These are phyloP conservation scores for Macrochelys suwanniensis DNA, from an alignment of 2,797 vertebrate genomes.

Conservation along the genomic window DNA sequence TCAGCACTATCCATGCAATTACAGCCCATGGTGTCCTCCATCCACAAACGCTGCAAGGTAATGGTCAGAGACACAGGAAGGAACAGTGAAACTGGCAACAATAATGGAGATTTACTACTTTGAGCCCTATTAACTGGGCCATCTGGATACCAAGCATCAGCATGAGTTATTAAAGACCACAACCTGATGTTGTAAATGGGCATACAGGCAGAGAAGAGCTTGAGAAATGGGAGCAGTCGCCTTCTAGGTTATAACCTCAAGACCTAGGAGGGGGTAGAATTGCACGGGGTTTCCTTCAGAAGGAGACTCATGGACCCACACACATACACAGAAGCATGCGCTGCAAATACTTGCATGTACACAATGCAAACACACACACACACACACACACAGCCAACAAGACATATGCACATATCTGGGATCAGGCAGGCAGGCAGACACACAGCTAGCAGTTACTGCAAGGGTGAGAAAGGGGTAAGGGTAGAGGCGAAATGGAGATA, in stretches of 20 bases:
- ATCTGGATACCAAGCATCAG: conserved; percentile 65
- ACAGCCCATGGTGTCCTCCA: background rate
- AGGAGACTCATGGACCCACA: background rate
- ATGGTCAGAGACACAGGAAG: conserved; percentile 7
- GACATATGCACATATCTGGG: background rate
- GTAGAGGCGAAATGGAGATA: background rate
- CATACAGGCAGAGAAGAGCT: background rate
- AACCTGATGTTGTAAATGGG: background rate
- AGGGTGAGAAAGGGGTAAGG: background rate
- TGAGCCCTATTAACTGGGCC: conserved; percentile 56
- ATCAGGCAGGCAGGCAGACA: background rate
- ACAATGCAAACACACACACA: background rate
- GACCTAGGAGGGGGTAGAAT: background rate
- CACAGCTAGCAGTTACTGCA: background rate
- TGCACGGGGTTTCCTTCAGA: rapidly evolving
- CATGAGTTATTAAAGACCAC: conserved; percentile 35
- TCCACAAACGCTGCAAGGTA: background rate
- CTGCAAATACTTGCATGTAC: background rate
- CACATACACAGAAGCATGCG: rapidly evolving
- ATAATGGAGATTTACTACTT: conserved; percentile 64
- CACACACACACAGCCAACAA: background rate
- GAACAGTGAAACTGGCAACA: background rate
- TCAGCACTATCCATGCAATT: background rate
- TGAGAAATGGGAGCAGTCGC: conserved; percentile 5
- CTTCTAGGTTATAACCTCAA: background rate